Evolutionary conservation across 2,113 vertebrate genomes (phyloP).

Genomic region (Setophaga coronata): DNA sequence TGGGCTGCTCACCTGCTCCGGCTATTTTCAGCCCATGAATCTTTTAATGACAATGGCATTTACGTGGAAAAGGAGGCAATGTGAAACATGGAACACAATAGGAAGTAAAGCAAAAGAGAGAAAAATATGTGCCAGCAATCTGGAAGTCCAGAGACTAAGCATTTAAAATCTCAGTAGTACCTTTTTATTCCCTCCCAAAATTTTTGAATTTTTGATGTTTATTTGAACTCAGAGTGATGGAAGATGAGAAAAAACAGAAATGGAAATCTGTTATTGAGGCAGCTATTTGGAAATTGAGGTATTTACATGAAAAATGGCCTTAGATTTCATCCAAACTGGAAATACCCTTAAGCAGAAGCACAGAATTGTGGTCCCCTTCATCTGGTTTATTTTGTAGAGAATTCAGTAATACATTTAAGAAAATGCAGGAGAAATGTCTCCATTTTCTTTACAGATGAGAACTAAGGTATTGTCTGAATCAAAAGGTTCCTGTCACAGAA

Average conservation of each 20-base stretch:
- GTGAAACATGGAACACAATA: background rate
- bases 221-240: background rate
- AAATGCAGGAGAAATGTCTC: background rate
- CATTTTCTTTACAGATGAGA: background rate
- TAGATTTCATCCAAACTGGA: background rate
- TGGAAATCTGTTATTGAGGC: background rate
- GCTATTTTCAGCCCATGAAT: conserved; percentile 16
- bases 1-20: conserved; percentile 10
- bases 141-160: background rate
- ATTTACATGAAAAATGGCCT: background rate
- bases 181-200: background rate
- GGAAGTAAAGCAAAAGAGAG: background rate
- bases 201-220: background rate
- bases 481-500: background rate
- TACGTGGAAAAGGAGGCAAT: background rate
- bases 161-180: background rate
- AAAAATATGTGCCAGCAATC: background rate
- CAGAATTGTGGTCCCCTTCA: background rate
- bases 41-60: background rate
- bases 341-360: background rate
- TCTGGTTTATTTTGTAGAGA: background rate
- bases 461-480: background rate
- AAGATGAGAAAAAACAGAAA: background rate
- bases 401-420: background rate
- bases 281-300: background rate